Evolutionary conservation across 2,113 vertebrate genomes (phyloP).

Genomic region (Gymnogyps californianus): DNA sequence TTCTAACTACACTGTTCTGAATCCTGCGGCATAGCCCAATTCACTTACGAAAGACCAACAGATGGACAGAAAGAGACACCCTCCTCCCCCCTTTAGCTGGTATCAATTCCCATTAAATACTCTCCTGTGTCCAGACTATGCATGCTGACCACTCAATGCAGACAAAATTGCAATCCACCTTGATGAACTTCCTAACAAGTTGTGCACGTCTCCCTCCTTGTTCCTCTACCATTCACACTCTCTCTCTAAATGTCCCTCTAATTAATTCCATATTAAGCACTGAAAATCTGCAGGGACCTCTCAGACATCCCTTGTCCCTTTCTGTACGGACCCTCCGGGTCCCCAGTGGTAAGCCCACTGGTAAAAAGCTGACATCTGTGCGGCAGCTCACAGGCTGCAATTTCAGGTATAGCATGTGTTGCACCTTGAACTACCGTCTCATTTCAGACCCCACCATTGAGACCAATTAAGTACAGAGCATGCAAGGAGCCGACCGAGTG

Average conservation of each 20-base stretch:
- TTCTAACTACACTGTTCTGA: not conserved
- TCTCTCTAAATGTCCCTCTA: not conserved
- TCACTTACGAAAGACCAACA: constrained; percentile 36
- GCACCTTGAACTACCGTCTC: constrained; percentile 75
- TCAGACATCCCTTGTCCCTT: constrained; percentile 27
- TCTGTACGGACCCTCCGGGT: constrained; percentile 27
- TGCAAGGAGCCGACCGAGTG: constrained; percentile 63
- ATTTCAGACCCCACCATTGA: constrained; percentile 68
- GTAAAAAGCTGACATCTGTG: constrained; percentile 80
- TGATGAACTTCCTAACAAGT: constrained; percentile 22
- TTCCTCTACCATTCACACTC: not conserved
- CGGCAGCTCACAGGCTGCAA: constrained; percentile 60
- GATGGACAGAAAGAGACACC: constrained; percentile 36
- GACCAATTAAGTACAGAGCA: constrained; percentile 76
- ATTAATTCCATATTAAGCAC: constrained; percentile 40
- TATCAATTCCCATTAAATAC: constrained; percentile 17
- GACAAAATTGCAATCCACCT: not conserved
- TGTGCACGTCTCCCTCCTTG: not conserved
- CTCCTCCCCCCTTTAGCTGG: constrained; percentile 7
- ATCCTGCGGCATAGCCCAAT: not conserved
- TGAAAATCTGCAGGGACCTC: not conserved
- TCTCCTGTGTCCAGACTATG: not conserved
- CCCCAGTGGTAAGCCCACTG: constrained; percentile 43
- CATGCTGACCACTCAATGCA: not conserved
- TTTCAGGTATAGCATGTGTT: constrained; percentile 80